Conservation (phyloP, 64 coral and sea anemone genomes). For the Stichodactyla mertensii region DNA sequence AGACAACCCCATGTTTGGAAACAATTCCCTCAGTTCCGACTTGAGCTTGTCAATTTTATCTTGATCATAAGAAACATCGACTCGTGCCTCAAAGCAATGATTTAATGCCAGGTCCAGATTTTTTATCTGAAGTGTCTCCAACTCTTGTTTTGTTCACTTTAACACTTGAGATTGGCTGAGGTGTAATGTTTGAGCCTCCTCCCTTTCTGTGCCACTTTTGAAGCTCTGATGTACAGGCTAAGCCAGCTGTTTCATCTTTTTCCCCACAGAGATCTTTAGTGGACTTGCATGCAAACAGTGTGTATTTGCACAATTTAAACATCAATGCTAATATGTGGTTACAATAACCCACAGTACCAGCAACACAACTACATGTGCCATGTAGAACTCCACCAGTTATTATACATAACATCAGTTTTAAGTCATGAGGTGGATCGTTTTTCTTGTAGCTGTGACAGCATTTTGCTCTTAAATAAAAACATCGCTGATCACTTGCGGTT, state of each 20-base stretch:
- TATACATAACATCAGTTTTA: not conserved
- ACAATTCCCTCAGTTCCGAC: not conserved
- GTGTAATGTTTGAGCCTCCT: conserved; percentile 31
- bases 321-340: not conserved
- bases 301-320: conserved; percentile 1
- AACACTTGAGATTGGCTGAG: conserved; percentile 9
- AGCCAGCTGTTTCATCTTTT: conserved; percentile 9
- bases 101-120: not conserved
- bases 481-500: conserved; percentile 27
- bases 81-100: conserved; percentile 18
- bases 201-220: conserved; percentile 35
- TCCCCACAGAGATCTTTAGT: conserved; percentile 21
- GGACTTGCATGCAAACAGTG: not conserved
- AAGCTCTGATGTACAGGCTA: conserved; percentile 23
- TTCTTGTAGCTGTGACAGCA: conserved; percentile 58
- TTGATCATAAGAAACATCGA: not conserved
- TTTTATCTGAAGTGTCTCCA: not conserved
- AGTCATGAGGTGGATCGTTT: conserved; percentile 32
- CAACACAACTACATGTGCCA: not conserved
- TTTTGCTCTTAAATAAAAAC: conserved; percentile 38
- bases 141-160: conserved; percentile 8
- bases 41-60: not conserved
- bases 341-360: not conserved
- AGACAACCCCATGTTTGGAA: conserved; percentile 29
- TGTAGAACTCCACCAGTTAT: not conserved